These are phyloP conservation scores for Eupithecia insigniata DNA, from an alignment of 2,888 invertebrate species.

Conservation along the genomic window DNA sequence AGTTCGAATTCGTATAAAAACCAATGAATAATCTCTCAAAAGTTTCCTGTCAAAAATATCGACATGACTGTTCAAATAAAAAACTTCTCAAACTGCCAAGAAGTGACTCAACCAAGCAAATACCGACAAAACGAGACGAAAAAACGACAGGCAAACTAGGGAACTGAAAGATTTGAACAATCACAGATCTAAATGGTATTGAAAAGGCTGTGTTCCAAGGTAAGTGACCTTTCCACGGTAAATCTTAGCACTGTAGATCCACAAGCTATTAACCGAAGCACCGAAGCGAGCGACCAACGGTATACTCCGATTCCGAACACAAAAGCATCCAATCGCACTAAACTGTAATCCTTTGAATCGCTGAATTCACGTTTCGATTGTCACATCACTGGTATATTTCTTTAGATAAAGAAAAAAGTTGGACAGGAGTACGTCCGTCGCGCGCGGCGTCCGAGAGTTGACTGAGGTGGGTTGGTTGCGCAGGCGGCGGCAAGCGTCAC, in stretches of 20 bases:
- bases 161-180: constrained; percentile 40
- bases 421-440: constrained; percentile 58
- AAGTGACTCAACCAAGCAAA: constrained; percentile 53
- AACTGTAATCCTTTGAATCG: constrained; percentile 47
- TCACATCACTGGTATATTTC: constrained; percentile 60
- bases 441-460: constrained; percentile 60
- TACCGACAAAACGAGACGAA: constrained; percentile 45
- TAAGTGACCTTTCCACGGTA: constrained; percentile 80
- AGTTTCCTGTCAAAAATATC: constrained; percentile 27
- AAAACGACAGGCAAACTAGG: constrained; percentile 39
- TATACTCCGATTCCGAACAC: constrained; percentile 61
- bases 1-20: constrained; percentile 1
- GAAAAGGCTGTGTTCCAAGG: constrained; percentile 60
- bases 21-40: constrained; percentile 11
- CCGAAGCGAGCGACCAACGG: constrained; percentile 78
- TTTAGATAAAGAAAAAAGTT: constrained; percentile 26
- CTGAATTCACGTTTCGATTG: constrained; percentile 45
- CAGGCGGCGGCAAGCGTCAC: constrained; percentile 75
- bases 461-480: constrained; percentile 76
- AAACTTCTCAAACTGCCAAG: constrained; percentile 40
- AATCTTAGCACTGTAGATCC: constrained; percentile 79
- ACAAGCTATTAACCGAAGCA: constrained; percentile 78
- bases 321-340: constrained; percentile 46
- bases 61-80: constrained; percentile 30
- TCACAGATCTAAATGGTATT: constrained; percentile 44